Percentiles rank a stretch among this genome's conserved stretches.
Evolutionary conservation across 2,113 vertebrate genomes (phyloP).

Genomic region (Aramus guarauna): DNA sequence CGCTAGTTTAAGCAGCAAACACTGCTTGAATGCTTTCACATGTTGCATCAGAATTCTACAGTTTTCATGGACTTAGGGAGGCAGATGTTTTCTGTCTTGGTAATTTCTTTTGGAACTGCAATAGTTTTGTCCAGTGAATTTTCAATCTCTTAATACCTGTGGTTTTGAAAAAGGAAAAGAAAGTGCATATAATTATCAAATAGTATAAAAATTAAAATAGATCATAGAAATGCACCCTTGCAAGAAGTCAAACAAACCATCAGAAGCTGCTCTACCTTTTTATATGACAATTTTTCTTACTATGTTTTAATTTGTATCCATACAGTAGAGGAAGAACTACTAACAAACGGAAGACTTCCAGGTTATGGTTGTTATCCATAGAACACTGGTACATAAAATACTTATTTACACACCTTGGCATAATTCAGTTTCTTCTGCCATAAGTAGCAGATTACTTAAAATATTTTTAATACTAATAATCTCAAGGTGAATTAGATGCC

Average conservation of each 20-base stretch:
- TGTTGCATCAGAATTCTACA: neutral
- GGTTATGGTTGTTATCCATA: neutral
- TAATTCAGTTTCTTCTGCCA: neutral
- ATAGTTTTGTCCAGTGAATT: neutral
- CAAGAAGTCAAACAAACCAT: neutral
- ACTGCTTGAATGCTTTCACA: neutral
- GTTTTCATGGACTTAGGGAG: neutral
- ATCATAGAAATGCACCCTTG: neutral
- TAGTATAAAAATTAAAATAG: neutral
- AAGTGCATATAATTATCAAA: neutral
- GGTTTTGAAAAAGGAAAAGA: neutral
- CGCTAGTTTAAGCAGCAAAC: neutral
- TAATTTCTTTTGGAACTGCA: neutral
- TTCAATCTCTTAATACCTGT: neutral
- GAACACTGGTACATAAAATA: neutral
- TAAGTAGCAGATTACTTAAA: neutral
- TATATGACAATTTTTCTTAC: neutral
- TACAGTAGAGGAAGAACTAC: neutral
- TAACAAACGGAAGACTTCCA: neutral
- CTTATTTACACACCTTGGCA: neutral
- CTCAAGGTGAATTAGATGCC: slow-evolving; percentile 17
- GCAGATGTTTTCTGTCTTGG: neutral
- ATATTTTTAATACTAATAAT: neutral
- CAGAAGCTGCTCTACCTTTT: neutral
- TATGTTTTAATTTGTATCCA: neutral